Evolutionary conservation across 2,888 invertebrate species (phyloP).

Genomic region (Scaptomyza tumidula): DNA sequence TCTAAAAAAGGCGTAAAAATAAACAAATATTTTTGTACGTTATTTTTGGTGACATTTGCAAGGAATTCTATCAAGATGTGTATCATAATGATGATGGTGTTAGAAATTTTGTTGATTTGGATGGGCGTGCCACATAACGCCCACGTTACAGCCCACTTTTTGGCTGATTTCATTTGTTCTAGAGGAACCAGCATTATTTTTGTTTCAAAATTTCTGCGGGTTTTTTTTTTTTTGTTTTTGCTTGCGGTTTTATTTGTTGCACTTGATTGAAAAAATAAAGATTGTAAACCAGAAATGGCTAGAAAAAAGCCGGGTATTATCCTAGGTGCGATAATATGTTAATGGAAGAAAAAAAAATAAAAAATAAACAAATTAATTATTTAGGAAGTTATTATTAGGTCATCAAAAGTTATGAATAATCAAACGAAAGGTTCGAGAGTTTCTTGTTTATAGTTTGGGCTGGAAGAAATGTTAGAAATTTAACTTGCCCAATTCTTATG

Average conservation of each 20-base stretch:
- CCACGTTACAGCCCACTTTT: background rate
- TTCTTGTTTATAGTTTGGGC: too few species aligned
- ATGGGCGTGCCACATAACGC: background rate
- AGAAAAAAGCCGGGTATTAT: conserved; percentile 36
- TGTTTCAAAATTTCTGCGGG: conserved; percentile 31
- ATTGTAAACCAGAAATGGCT: conserved; percentile 5
- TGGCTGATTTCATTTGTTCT: background rate
- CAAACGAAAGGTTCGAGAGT: background rate
- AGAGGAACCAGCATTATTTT: conserved; percentile 40
- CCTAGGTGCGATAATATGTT: conserved; percentile 11
- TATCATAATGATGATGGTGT: conserved; percentile 12
- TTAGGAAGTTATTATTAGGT: background rate
- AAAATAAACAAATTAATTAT: background rate
- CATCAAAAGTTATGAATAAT: background rate
- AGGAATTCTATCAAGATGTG: conserved; percentile 41
- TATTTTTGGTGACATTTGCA: conserved; percentile 24
- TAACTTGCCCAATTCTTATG: background rate
- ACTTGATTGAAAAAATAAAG: background rate
- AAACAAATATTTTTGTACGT: conserved; percentile 20
- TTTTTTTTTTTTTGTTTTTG: background rate
- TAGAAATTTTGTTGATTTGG: background rate
- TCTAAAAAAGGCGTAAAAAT: background rate
- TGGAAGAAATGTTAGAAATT: too few species aligned
- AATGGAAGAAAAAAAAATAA: background rate
- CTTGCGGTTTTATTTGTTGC: conserved; percentile 30